Percentiles rank a stretch among this genome's conserved stretches.
These are phyloP conservation scores for Fistularia commersonii DNA, from an alignment of 2,797 vertebrate species.

Conservation along the genomic window DNA sequence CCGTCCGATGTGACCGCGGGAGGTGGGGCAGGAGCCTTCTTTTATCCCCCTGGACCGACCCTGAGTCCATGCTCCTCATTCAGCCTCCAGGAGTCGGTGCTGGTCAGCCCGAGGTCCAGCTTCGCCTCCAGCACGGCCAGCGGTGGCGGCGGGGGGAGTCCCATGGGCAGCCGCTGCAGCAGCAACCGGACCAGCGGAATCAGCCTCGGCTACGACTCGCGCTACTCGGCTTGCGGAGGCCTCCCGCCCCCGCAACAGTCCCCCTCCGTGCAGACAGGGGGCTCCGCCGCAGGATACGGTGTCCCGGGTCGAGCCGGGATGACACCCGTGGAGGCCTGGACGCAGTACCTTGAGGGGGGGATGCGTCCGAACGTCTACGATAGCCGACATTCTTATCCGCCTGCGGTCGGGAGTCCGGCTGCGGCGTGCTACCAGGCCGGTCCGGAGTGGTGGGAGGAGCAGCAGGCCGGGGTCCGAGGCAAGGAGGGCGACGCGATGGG, in stretches of 20 bases:
- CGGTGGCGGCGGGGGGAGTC: slow-evolving; percentile 77
- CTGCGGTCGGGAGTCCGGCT: slow-evolving; percentile 77
- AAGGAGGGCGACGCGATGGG: slow-evolving; percentile 63
- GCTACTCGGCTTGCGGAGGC: slow-evolving; percentile 67
- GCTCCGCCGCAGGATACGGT: slow-evolving; percentile 43
- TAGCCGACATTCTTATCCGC: slow-evolving; percentile 84
- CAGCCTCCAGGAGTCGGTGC: slow-evolving; percentile 80
- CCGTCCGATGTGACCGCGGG: slow-evolving; percentile 55
- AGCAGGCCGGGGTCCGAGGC: slow-evolving; percentile 40
- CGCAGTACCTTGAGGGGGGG: slow-evolving; percentile 70
- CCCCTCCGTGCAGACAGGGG: slow-evolving; percentile 51
- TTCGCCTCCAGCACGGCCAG: slow-evolving; percentile 87
- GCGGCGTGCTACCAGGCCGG: slow-evolving; percentile 63
- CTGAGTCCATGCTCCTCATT: slow-evolving; percentile 81
- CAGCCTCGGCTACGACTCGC: slow-evolving; percentile 85
- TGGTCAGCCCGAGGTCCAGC: slow-evolving; percentile 84
- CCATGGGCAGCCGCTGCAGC: slow-evolving; percentile 81
- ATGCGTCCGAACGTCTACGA: slow-evolving; percentile 65
- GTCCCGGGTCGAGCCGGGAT: slow-evolving; percentile 43
- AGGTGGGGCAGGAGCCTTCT: slow-evolving; percentile 59
- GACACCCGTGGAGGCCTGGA: slow-evolving; percentile 72
- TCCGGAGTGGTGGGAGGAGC: slow-evolving; percentile 76
- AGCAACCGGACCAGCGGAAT: slow-evolving; percentile 89
- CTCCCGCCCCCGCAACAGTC: slow-evolving; percentile 68
- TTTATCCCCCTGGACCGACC: slow-evolving; percentile 68